Evolutionary conservation across 53 echinoderm and acorn worm genomes (phyloP), one percentile per base, ranked within the genome.

Genomic region (Actinopyga echinites): DNA sequence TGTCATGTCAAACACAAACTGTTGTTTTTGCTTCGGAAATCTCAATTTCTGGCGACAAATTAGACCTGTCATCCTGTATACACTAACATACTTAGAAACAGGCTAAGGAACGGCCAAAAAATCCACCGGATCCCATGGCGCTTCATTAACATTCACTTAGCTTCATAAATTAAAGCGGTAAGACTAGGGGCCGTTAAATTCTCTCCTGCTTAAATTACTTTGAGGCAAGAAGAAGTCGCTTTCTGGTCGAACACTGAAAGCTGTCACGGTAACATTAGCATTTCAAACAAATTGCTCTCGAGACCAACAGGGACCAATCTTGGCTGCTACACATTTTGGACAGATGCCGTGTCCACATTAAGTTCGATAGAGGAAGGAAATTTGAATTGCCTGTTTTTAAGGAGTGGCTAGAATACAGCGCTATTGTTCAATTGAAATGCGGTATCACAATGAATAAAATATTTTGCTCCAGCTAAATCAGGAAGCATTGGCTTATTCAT

Each of bases 121-220:
- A 20, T 71, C 26, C n/a, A 71, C 40, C 37, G n/a, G 44, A 13
- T 71, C 71, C 71, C 71, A 8, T 9, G 44, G 24, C 71, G 26
- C 24, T 71, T 71, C 71, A 71, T 71, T 71, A 71, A 38, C 71
- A 71, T 37, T 71, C 71, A 71, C 42, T 21, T 71, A 42, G 71
- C 23, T 71, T 42, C 71, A 44, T 71, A 71, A 71, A 71, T 71
- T 71, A 71, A 71, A 71, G 42, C 71, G 42, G 25, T 15, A 24
- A 44, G 71, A 71, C 40, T 36, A 42, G 71, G 44, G 71, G 71
- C 71, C 71, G 44, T 71, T 71, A 71, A 71, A 71, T 40, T 42
- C 71, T 22, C 25, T 34, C 71, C 71, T 38, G 40, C 71, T 40
- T 38, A 40, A 71, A 71, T 71, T 71, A 71, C 71, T 71, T 25